Percentiles rank a stretch among this genome's conserved stretches.
Conservation (phyloP, 2,888 invertebrate genomes). For the Coecobrya sp. region DNA sequence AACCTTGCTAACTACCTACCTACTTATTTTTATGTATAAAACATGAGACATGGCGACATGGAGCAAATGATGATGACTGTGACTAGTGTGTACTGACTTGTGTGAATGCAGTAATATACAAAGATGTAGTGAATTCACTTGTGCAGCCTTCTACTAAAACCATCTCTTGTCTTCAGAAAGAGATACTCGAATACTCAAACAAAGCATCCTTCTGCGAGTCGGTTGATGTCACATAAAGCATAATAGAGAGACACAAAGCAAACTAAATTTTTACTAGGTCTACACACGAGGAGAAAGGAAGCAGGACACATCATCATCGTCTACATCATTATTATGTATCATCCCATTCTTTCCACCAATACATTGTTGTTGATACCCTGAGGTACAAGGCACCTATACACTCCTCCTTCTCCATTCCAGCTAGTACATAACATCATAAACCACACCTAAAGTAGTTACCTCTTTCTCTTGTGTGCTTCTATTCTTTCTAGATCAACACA, state of each 20-base stretch:
- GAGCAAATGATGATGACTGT: neutral
- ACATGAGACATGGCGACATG: neutral
- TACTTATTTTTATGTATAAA: slow-evolving; percentile 13
- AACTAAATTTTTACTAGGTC: neutral
- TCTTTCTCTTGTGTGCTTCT: neutral
- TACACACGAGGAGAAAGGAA: neutral
- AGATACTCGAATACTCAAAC: neutral
- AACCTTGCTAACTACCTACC: neutral
- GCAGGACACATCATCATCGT: neutral
- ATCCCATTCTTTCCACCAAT: neutral
- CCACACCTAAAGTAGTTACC: neutral
- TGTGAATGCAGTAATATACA: neutral
- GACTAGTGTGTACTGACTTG: neutral
- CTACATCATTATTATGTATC: neutral
- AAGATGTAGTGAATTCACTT: neutral
- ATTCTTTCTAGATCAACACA: neutral
- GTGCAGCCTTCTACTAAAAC: neutral
- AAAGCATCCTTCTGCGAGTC: neutral
- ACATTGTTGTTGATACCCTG: neutral
- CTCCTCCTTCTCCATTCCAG: neutral
- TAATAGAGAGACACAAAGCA: neutral
- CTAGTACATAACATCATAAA: neutral
- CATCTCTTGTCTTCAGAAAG: neutral
- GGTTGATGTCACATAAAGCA: neutral
- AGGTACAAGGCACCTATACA: neutral